Percentiles rank a stretch among this genome's conserved stretches.
Conservation (phyloP, 2,888 invertebrate species). For the Patella pellucida region DNA sequence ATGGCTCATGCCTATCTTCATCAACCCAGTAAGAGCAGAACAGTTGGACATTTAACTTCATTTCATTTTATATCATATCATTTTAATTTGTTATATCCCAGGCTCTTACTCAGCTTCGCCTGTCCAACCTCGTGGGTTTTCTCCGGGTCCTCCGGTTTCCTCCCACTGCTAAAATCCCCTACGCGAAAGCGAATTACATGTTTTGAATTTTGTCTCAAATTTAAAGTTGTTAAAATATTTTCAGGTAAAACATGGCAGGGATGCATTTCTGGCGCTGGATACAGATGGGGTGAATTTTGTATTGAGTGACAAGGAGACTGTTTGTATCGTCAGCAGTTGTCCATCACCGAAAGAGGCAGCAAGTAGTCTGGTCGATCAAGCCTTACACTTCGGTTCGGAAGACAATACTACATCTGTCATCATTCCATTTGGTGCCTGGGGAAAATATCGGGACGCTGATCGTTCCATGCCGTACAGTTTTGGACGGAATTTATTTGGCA, state of each 20-base stretch:
- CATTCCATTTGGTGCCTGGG: constrained; percentile 74
- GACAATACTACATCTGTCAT: constrained; percentile 74
- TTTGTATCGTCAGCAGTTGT: constrained; percentile 71
- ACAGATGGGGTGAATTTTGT: constrained; percentile 74
- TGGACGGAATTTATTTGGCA: constrained; percentile 51
- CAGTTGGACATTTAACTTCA: too few relatives aligned
- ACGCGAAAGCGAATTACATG: too few relatives aligned
- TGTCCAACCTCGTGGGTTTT: too few relatives aligned
- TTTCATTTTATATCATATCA: too few relatives aligned
- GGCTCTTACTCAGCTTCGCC: too few relatives aligned
- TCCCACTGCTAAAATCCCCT: too few relatives aligned
- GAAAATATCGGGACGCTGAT: constrained; percentile 65
- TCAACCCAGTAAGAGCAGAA: too few relatives aligned
- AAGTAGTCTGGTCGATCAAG: constrained; percentile 72
- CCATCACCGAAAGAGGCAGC: constrained; percentile 72
- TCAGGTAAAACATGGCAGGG: constrained; percentile 73
- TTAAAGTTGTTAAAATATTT: constrained; percentile 19
- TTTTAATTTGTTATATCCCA: too few relatives aligned
- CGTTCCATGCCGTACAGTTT: constrained; percentile 56
- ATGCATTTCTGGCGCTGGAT: constrained; percentile 73
- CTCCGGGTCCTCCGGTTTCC: too few relatives aligned
- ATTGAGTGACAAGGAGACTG: constrained; percentile 72
- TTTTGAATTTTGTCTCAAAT: background rate
- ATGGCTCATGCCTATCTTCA: too few relatives aligned
- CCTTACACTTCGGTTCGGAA: constrained; percentile 73